These are phyloP conservation scores for Parapsyche elsis DNA, from an alignment of 1,140 invertebrate species.

Conservation along the genomic window DNA sequence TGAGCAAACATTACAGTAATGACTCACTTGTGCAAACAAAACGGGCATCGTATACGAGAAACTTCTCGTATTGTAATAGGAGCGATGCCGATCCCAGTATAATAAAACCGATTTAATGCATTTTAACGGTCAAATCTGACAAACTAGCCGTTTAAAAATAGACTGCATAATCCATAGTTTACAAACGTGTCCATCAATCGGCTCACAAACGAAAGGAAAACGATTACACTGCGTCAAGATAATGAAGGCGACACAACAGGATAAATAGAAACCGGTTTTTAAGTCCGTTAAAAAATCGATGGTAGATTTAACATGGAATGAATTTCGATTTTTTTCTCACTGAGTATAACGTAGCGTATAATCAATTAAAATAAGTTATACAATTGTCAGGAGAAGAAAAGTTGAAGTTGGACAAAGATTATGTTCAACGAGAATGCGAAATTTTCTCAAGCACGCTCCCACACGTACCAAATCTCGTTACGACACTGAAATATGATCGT, in stretches of 20 bases:
- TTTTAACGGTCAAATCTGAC: not conserved
- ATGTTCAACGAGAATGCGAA: not conserved
- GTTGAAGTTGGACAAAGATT: not conserved
- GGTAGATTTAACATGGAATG: not conserved
- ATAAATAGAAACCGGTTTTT: not conserved
- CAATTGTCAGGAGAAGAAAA: not conserved
- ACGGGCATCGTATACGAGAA: too few species aligned
- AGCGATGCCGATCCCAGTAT: too few species aligned
- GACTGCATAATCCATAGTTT: not conserved
- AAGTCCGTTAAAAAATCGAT: not conserved
- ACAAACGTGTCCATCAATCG: not conserved
- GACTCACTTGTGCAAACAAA: too few species aligned
- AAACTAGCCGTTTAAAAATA: not conserved
- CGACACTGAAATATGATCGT: not conserved
- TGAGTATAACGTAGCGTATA: too few species aligned
- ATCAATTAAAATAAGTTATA: not conserved
- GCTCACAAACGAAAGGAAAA: not conserved
- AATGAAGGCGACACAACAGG: not conserved
- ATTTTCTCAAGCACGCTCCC: not conserved
- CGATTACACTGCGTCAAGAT: not conserved
- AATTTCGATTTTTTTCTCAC: not conserved
- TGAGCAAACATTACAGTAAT: too few species aligned
- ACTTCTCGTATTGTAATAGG: too few species aligned
- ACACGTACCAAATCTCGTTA: not conserved
- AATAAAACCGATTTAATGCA: not conserved